Evolutionary conservation across 1,140 invertebrate genomes (phyloP).

Genomic region (Lordiphosa collinella): DNA sequence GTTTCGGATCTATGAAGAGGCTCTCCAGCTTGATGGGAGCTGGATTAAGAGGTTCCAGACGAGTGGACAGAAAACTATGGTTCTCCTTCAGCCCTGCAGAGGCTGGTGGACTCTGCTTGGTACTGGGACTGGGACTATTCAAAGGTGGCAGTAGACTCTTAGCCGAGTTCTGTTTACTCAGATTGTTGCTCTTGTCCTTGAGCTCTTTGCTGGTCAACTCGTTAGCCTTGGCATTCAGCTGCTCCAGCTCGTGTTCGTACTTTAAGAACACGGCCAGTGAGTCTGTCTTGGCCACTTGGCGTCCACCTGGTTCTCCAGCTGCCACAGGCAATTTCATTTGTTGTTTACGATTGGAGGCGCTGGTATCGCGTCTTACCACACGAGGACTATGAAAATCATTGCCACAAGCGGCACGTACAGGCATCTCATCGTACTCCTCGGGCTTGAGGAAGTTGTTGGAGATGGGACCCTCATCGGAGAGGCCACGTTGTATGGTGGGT

Average conservation of each 20-base stretch:
- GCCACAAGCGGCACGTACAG: slow-evolving; percentile 69
- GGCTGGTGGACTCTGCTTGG: slow-evolving; percentile 3
- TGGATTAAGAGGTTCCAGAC: slow-evolving; percentile 12
- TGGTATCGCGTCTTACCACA: slow-evolving; percentile 66
- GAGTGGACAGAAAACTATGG: not conserved
- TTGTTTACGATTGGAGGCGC: slow-evolving; percentile 69
- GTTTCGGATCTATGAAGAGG: slow-evolving; percentile 73
- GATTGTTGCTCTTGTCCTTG: slow-evolving; percentile 77
- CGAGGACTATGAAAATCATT: slow-evolving; percentile 76
- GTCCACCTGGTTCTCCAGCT: slow-evolving; percentile 9
- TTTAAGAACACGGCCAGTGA: slow-evolving; percentile 76
- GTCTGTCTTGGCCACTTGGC: slow-evolving; percentile 70
- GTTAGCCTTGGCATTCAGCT: slow-evolving; percentile 51
- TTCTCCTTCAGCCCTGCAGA: not conserved
- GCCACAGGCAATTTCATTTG: slow-evolving; percentile 44
- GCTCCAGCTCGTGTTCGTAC: slow-evolving; percentile 76
- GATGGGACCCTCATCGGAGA: slow-evolving; percentile 78
- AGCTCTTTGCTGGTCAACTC: slow-evolving; percentile 70
- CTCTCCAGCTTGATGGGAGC: slow-evolving; percentile 54
- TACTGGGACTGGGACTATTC: slow-evolving; percentile 10
- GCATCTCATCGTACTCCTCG: slow-evolving; percentile 79
- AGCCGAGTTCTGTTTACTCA: slow-evolving; percentile 77
- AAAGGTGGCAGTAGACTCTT: slow-evolving; percentile 64
- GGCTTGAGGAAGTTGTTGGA: slow-evolving; percentile 77
- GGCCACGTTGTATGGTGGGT: slow-evolving; percentile 74